Base-by-base conservation (phyloP, 2,888 invertebrate genomes). In the Ecdyonurus torrentis region DNA sequence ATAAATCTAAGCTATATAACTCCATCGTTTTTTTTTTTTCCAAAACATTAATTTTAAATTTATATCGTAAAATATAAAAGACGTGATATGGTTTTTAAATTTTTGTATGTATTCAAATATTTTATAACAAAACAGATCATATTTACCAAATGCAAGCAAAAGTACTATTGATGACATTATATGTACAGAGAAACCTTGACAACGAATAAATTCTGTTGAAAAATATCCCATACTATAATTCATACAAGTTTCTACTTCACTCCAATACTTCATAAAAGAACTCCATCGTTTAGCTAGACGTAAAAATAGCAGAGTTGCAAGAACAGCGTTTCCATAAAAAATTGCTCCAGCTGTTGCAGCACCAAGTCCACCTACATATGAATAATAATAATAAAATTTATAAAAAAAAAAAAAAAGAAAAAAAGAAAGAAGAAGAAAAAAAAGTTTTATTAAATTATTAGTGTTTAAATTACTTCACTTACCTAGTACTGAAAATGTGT, bases 301-400 rank as follows among this genome's bases (percentile, higher is more conserved):
- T 67, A 82, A 74, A 52, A 81, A 81, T 1, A 83, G 68, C 1
- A 81, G 58, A 1, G 79, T 71, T 0, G 82, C 79, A 1, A 80
- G 65, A 1, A 81, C 67, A 0, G 79, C 77, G 61, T 81, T 80
- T 0, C 74, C 76, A 65, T 81, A 83, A 71, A 84, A 85, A 65
- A 83, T 73, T 1, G 78, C 68, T 63, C 73, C 73, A 0, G 76
- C 77, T 76, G 67, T 75, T 1, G 75, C 55, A 7, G 55, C 55
- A 5, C 15, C 55, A 20, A 55, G 55, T 7, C 55, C 55, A 55
- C 55, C 55, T 55, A 10, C 50, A 50, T 10, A 18, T 10, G 10
- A 50, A 50, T 50, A 10, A 50, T 10, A 18, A n/a, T n/a, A n/a
- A n/a, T n/a, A n/a, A n/a, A n/a, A n/a, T n/a, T n/a, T n/a, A n/a